Evolutionary conservation across 2,113 vertebrate genomes (phyloP).

Genomic region (Mirza zaza): DNA sequence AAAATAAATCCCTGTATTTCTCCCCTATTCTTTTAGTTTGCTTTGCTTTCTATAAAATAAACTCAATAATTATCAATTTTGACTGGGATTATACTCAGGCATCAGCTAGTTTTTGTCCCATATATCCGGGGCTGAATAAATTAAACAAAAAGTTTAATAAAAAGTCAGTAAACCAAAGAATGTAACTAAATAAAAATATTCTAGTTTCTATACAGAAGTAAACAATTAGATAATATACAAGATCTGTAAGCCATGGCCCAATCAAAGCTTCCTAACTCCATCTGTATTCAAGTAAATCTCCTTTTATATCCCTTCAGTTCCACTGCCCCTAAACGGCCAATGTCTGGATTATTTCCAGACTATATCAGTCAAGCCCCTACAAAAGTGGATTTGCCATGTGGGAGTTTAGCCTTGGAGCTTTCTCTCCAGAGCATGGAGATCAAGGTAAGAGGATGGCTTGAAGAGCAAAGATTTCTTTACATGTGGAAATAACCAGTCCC

Average conservation of each 20-base stretch:
- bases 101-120: not conserved
- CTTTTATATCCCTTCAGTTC: not conserved
- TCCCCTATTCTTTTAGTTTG: not conserved
- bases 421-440: not conserved
- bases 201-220: not conserved
- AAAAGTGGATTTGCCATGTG: not conserved
- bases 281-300: not conserved
- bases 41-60: constrained; percentile 1
- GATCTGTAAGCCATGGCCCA: not conserved
- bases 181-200: not conserved
- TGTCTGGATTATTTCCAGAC: not conserved
- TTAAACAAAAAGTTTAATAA: not conserved
- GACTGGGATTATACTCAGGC: not conserved
- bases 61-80: not conserved
- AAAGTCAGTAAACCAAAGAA: not conserved
- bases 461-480: not conserved
- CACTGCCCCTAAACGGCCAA: not conserved
- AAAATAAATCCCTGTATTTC: not conserved
- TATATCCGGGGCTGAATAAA: not conserved
- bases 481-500: not conserved
- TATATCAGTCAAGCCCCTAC: too few species aligned
- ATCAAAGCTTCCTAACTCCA: not conserved
- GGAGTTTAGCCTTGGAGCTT: not conserved
- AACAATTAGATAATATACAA: not conserved
- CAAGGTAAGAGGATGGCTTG: not conserved